Conservation (phyloP, 1,140 invertebrate genomes). For the Macrostomum lignano region DNA sequence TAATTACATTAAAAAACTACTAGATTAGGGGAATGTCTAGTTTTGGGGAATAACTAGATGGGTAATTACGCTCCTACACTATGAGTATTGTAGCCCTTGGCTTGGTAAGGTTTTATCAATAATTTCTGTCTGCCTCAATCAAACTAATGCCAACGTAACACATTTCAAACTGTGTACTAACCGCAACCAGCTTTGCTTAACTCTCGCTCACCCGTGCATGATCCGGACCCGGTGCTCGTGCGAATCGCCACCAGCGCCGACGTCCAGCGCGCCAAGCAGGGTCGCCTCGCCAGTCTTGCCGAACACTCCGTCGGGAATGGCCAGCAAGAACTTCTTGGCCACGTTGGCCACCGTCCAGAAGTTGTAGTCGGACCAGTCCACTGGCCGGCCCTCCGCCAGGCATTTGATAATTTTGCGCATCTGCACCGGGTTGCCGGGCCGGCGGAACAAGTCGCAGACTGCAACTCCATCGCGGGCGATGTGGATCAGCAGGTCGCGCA, state of each 20-base stretch:
- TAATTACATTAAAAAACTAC: too few relatives aligned
- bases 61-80: too few relatives aligned
- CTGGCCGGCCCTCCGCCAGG: slow-evolving; percentile 59
- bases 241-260: slow-evolving; percentile 28
- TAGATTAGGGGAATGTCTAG: too few relatives aligned
- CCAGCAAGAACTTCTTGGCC: slow-evolving; percentile 72
- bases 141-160: too few relatives aligned
- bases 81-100: too few relatives aligned
- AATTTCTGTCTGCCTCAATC: too few relatives aligned
- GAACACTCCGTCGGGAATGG: slow-evolving; percentile 82
- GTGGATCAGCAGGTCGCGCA: slow-evolving; percentile 22
- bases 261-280: slow-evolving; percentile 55
- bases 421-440: slow-evolving; percentile 29
- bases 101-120: too few relatives aligned
- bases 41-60: too few relatives aligned
- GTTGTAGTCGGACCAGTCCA: slow-evolving; percentile 88
- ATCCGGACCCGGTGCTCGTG: slow-evolving; percentile 55
- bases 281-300: slow-evolving; percentile 56
- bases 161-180: slow-evolving; percentile 2
- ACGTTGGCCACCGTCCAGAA: slow-evolving; percentile 93
- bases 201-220: slow-evolving; percentile 48
- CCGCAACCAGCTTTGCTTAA: background rate
- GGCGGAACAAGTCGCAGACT: slow-evolving; percentile 21
- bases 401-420: slow-evolving; percentile 87
- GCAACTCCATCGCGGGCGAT: slow-evolving; percentile 24